Base-by-base conservation (phyloP, 2,797 vertebrate species). In the Margarornis squamiger region DNA sequence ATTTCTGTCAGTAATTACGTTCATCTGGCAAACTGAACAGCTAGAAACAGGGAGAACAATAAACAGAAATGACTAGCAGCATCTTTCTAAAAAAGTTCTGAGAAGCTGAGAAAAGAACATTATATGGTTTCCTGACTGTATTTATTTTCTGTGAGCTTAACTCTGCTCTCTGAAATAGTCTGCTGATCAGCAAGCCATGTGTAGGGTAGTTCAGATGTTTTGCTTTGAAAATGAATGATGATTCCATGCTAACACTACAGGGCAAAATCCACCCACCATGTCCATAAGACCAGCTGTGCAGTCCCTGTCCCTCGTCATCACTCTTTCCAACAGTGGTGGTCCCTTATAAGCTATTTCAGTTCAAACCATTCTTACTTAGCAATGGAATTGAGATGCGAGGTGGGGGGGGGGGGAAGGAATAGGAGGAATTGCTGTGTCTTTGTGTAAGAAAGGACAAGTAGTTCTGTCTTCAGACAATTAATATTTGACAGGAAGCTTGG, bases 1-100 rank as follows among this genome's bases (percentile, higher is more conserved):
- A 93, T 93, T 88, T 94, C 74, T 94, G 74, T 67, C 77, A 45
- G 57, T 87, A 93, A 93, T 94, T 85, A 67, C 67, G 54, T 80
- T 96, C 46, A 71, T 87, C 91, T 96, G 92, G 86, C 52, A 89
- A 92, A 62, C 52, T 61, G 84, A 96, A 82, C 68, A 79, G 52
- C n/a, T 88, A 82, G 75, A 73, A 96, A 92, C 77, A 87, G 39
- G 49, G 65, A 70, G 91, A 95, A 89, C 67, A 86, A 91, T 74
- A 74, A 93, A 87, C 61, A 93, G 59, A 95, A 96, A 77, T 71
- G 1, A 92, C 54, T 46, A 85, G 75, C 24, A 80, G 49, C 72
- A 85, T 89, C 71, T 76, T 82, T 90, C 74, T 57, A 38, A 71
- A 93, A 86, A 74, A 51, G 48, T 83, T 89, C 80, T 54, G 49